phyloP scores from a whole-genome alignment of 2,888 invertebrate genomes.

The Xylota sylvarum region DNA sequence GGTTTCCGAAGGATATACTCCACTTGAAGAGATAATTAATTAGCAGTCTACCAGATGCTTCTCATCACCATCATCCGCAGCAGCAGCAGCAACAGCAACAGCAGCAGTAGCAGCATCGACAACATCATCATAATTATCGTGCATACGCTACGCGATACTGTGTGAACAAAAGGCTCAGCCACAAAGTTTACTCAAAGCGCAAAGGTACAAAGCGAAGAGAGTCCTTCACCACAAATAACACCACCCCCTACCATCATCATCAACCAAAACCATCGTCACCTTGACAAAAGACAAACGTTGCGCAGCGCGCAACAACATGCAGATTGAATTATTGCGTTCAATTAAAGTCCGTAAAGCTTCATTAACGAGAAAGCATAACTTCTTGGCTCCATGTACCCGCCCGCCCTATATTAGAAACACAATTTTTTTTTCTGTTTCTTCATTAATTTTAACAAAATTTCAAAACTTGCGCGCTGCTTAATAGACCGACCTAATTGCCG shows the following conservation, averaged over 20 bases:
- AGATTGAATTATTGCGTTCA: conserved; percentile 69
- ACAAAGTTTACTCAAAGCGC: conserved; percentile 14
- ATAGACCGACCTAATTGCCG: conserved; percentile 74
- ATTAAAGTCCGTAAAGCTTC: conserved; percentile 68
- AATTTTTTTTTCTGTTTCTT: conserved; percentile 44
- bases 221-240: neutral
- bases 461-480: conserved; percentile 64
- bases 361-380: conserved; percentile 61
- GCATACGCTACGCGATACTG: conserved; percentile 4
- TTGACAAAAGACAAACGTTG: conserved; percentile 2
- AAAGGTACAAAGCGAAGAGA: conserved; percentile 9
- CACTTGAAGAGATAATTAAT: conserved; percentile 40
- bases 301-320: conserved; percentile 16
- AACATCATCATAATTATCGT: conserved; percentile 27
- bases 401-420: neutral
- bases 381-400: conserved; percentile 3
- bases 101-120: neutral
- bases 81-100: neutral
- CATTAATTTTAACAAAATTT: conserved; percentile 71
- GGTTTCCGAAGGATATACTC: neutral
- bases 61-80: conserved; percentile 3
- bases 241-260: neutral
- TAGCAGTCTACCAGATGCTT: conserved; percentile 24
- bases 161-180: conserved; percentile 20
- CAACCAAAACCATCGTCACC: neutral